Conservation (phyloP, 2,888 invertebrate species). For the Spodoptera exigua region DNA sequence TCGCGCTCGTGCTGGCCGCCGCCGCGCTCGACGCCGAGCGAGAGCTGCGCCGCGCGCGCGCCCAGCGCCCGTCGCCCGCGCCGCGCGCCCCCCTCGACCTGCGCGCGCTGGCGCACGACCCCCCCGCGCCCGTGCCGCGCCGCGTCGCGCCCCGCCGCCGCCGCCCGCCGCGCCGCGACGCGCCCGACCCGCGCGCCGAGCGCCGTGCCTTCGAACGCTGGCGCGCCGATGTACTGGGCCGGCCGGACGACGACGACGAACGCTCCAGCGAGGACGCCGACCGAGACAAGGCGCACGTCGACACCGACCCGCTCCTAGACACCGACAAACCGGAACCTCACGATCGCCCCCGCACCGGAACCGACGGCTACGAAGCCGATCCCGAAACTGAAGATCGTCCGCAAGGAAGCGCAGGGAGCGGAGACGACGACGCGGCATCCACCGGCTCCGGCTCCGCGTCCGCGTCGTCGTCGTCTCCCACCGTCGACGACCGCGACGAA, state of each 20-base stretch:
- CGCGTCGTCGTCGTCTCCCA: slow-evolving; percentile 62
- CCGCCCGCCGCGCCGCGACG: slow-evolving; percentile 58
- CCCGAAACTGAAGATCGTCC: slow-evolving; percentile 61
- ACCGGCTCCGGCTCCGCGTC: slow-evolving; percentile 66
- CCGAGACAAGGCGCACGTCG: slow-evolving; percentile 35
- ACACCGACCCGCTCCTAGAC: slow-evolving; percentile 26
- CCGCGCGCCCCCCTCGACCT: slow-evolving; percentile 74
- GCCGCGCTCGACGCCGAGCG: slow-evolving; percentile 65
- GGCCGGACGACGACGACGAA: slow-evolving; percentile 65
- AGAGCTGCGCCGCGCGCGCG: slow-evolving; percentile 67
- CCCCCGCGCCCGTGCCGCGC: slow-evolving; percentile 46
- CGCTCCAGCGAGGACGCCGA: slow-evolving; percentile 74
- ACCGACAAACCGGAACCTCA: slow-evolving; percentile 40
- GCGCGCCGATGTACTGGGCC: slow-evolving; percentile 74
- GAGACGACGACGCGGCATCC: slow-evolving; percentile 65
- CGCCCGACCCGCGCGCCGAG: slow-evolving; percentile 71
- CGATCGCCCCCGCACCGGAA: slow-evolving; percentile 39
- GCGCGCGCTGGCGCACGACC: slow-evolving; percentile 57
- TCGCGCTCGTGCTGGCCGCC: slow-evolving; percentile 72
- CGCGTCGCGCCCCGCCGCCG: slow-evolving; percentile 55
- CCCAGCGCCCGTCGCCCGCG: slow-evolving; percentile 77
- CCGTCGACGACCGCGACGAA: slow-evolving; percentile 52
- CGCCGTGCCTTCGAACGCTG: slow-evolving; percentile 80
- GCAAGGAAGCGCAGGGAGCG: slow-evolving; percentile 57
- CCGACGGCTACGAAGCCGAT: slow-evolving; percentile 58